phyloP scores from a whole-genome alignment of 2,888 invertebrate species.

The Odontocerum albicorne region DNA sequence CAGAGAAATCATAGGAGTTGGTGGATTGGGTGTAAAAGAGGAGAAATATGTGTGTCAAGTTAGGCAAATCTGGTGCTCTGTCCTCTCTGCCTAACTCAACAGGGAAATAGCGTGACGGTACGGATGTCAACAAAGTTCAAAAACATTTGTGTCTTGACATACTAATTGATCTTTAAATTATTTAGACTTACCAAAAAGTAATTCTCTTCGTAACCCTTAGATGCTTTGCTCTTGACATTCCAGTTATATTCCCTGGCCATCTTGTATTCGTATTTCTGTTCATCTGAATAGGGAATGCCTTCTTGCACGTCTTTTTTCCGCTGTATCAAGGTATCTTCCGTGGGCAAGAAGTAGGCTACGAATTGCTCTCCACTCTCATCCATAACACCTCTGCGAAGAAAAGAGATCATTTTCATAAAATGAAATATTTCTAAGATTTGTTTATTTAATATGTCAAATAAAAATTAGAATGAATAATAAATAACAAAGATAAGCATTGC shows the following conservation, averaged over 20 bases:
- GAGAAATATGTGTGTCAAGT: too few species aligned
- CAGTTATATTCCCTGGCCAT: slow-evolving; percentile 99
- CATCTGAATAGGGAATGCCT: slow-evolving; percentile 80
- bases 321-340: slow-evolving; percentile 89
- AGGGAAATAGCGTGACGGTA: too few species aligned
- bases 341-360: slow-evolving; percentile 97
- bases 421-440: background rate
- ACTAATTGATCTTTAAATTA: too few species aligned
- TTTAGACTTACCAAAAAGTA: slow-evolving; percentile 75
- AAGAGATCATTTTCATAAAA: background rate
- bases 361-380: slow-evolving; percentile 99
- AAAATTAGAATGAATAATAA: background rate
- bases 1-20: too few species aligned
- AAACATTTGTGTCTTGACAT: too few species aligned
- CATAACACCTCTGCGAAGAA: slow-evolving; percentile 85
- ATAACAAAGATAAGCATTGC: background rate
- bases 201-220: slow-evolving; percentile 95
- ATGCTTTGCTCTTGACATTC: slow-evolving; percentile 97
- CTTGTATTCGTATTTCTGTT: slow-evolving; percentile 93
- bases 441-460: background rate
- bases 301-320: slow-evolving; percentile 79
- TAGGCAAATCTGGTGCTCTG: too few species aligned
- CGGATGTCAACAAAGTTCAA: too few species aligned
- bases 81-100: too few species aligned
- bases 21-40: too few species aligned